Percentiles rank a stretch among this genome's conserved stretches.
Conservation (phyloP, 2,888 invertebrate genomes). For the Leptinotarsa haldemani region DNA sequence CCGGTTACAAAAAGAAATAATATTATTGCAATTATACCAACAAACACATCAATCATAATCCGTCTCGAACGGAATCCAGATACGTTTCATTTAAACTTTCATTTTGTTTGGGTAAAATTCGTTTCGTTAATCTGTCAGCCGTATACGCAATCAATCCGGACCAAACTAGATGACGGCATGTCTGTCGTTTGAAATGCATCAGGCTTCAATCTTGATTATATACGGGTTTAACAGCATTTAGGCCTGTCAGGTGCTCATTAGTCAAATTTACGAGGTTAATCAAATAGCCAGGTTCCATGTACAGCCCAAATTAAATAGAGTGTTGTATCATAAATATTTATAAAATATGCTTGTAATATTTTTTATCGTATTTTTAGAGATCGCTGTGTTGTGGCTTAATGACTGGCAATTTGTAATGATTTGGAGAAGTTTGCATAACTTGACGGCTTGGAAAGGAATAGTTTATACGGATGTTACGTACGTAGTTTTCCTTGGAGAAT, state of each 20-base stretch:
- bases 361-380: constrained; percentile 13
- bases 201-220: constrained; percentile 46
- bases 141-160: constrained; percentile 29
- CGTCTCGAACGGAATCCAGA: constrained; percentile 1
- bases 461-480: not conserved
- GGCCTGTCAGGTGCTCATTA: constrained; percentile 53
- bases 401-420: constrained; percentile 30
- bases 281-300: constrained; percentile 43
- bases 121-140: constrained; percentile 31
- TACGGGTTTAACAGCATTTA: constrained; percentile 49
- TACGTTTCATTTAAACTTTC: constrained; percentile 9
- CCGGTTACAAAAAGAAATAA: not conserved
- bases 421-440: constrained; percentile 16
- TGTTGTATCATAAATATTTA: constrained; percentile 38
- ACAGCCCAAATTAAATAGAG: constrained; percentile 35
- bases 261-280: constrained; percentile 53
- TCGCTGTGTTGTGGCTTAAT: constrained; percentile 23
- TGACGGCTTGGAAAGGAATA: constrained; percentile 9
- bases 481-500: not conserved
- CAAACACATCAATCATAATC: constrained; percentile 10
- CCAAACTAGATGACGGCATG: constrained; percentile 29
- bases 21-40: not conserved
- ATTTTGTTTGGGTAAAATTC: constrained; percentile 26
- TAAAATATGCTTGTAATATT: constrained; percentile 25
- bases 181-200: constrained; percentile 22